Conservation (phyloP, 2,113 vertebrate genomes). For the Gallinago paraguaiae region DNA sequence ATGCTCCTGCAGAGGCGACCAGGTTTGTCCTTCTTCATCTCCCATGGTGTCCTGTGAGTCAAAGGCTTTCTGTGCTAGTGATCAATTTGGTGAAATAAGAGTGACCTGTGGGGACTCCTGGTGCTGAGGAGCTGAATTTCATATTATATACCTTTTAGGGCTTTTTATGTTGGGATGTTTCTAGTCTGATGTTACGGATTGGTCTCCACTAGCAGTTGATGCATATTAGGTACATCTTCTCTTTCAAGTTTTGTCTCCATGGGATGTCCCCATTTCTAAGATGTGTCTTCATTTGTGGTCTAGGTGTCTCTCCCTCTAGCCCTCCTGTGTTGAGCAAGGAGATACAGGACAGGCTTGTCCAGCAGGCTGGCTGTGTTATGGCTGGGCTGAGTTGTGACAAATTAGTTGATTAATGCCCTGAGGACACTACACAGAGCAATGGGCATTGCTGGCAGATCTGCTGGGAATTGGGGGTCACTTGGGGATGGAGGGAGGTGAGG, state of each 20-base stretch:
- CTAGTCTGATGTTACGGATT: neutral
- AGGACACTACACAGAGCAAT: neutral
- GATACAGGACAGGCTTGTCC: neutral
- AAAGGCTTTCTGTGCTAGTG: neutral
- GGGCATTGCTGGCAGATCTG: neutral
- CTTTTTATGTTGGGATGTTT: neutral
- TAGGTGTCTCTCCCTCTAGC: neutral
- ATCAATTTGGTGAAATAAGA: fast-evolving
- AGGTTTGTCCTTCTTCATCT: neutral
- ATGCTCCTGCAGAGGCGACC: neutral
- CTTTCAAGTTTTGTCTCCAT: fast-evolving
- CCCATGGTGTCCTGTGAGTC: fast-evolving
- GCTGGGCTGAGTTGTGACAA: neutral
- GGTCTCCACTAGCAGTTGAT: neutral
- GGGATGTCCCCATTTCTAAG: neutral
- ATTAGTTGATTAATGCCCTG: neutral
- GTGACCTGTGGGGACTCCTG: neutral
- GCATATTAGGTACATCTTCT: neutral
- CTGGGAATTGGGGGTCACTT: fast-evolving
- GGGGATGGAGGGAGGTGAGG: neutral
- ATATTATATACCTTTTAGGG: fast-evolving
- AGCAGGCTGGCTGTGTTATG: neutral
- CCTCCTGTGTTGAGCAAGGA: neutral
- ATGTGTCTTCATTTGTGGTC: fast-evolving
- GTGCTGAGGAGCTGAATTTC: neutral